phyloP scores from a whole-genome alignment of 2,888 invertebrate species.

The Ceriagrion tenellum region DNA sequence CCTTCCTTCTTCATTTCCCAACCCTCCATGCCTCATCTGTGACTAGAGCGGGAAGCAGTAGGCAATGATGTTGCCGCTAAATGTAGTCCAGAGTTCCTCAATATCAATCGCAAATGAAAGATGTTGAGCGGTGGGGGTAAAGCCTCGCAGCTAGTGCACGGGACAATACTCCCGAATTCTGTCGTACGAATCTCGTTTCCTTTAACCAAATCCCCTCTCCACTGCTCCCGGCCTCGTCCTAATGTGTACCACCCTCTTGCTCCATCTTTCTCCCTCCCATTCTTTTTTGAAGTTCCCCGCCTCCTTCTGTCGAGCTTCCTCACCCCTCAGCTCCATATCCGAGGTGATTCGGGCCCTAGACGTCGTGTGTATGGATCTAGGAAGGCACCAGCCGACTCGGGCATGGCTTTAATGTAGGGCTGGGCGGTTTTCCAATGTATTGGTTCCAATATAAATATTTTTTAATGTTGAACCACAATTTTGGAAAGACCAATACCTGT shows the following conservation, averaged over 20 bases:
- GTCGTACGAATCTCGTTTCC: not conserved
- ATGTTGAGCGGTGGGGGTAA: not conserved
- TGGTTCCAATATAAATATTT: no score
- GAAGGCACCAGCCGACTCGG: not conserved
- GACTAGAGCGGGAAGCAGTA: not conserved
- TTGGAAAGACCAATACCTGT: no score
- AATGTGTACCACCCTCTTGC: not conserved
- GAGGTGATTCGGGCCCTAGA: not conserved
- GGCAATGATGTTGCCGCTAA: not conserved
- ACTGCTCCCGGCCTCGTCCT: not conserved
- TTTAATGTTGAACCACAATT: no score
- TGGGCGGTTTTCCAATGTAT: no score
- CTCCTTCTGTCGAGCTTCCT: no score
- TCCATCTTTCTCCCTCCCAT: not conserved
- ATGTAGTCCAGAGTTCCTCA: not conserved
- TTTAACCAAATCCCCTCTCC: not conserved
- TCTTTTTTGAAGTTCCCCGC: not conserved
- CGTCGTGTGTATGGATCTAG: not conserved
- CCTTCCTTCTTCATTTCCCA: not conserved
- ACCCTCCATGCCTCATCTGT: not conserved
- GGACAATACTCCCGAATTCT: not conserved
- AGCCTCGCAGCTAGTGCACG: not conserved
- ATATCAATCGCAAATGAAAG: not conserved
- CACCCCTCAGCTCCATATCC: not conserved
- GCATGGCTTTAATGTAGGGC: no score